These are phyloP conservation scores for Sialis fuliginosa DNA, from an alignment of 2,888 invertebrate genomes.

Conservation along the genomic window DNA sequence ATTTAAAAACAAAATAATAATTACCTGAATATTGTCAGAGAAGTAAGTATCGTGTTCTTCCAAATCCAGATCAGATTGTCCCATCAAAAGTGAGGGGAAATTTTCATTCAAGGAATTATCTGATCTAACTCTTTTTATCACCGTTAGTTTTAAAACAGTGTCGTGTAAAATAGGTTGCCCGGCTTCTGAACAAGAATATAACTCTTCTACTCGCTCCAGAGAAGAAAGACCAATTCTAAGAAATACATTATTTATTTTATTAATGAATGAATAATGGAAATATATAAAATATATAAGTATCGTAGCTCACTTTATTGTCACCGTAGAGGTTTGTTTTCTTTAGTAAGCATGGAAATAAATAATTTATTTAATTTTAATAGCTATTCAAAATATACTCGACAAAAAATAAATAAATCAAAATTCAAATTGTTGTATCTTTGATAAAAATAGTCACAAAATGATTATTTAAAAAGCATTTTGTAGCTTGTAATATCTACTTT, in stretches of 20 bases:
- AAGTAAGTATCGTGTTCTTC: constrained; percentile 2
- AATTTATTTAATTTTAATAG: too few relatives aligned
- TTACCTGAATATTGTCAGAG: constrained; percentile 5
- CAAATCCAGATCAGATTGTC: constrained; percentile 14
- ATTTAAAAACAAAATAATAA: not conserved
- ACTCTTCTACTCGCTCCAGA: constrained; percentile 31
- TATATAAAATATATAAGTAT: too few relatives aligned
- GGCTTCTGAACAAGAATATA: constrained; percentile 54
- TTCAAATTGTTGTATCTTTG: too few relatives aligned
- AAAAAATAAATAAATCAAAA: too few relatives aligned
- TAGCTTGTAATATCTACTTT: too few relatives aligned
- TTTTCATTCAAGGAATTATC: constrained; percentile 9
- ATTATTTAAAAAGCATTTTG: too few relatives aligned
- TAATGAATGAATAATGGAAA: not conserved
- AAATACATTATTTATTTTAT: not conserved
- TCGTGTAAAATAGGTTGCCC: constrained; percentile 83
- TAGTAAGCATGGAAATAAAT: too few relatives aligned
- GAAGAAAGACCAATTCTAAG: not conserved
- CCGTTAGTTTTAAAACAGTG: constrained; percentile 58
- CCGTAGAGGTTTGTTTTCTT: too few relatives aligned
- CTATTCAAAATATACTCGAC: too few relatives aligned
- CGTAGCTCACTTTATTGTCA: too few relatives aligned
- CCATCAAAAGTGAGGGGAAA: constrained; percentile 19
- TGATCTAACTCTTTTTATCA: constrained; percentile 27
- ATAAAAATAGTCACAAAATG: too few relatives aligned